These are phyloP conservation scores for Agonum fuliginosum DNA, from an alignment of 2,888 invertebrate species.

Conservation along the genomic window DNA sequence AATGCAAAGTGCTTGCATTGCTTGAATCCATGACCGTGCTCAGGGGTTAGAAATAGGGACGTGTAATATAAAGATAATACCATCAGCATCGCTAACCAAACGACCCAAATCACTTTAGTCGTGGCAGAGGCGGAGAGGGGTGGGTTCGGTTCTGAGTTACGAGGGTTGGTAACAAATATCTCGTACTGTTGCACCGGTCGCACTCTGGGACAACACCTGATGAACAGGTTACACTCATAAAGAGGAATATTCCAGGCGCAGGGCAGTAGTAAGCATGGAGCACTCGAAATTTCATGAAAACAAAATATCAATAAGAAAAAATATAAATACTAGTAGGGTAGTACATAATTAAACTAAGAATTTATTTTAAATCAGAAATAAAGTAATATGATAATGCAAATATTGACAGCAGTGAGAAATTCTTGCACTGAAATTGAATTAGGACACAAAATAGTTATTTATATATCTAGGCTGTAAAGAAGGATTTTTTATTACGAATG, in stretches of 20 bases:
- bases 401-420: no score
- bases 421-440: no score
- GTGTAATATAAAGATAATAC: slow-evolving; percentile 23
- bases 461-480: no score
- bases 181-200: not conserved
- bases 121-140: not conserved
- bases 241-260: not conserved
- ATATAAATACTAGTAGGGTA: no score
- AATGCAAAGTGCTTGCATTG: slow-evolving; percentile 19
- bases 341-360: no score
- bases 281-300: not conserved
- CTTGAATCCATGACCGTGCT: not conserved
- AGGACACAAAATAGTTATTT: no score
- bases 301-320: no score
- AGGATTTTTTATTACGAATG: no score
- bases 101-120: slow-evolving; percentile 39
- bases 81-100: slow-evolving; percentile 35
- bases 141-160: not conserved
- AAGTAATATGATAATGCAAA: no score
- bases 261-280: not conserved
- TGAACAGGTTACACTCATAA: slow-evolving; percentile 11
- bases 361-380: no score
- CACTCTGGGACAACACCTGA: not conserved
- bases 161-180: not conserved
- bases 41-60: slow-evolving; percentile 6